Evolutionary conservation across 2,888 invertebrate species (phyloP).

Genomic region (Stenotaenia linearis): DNA sequence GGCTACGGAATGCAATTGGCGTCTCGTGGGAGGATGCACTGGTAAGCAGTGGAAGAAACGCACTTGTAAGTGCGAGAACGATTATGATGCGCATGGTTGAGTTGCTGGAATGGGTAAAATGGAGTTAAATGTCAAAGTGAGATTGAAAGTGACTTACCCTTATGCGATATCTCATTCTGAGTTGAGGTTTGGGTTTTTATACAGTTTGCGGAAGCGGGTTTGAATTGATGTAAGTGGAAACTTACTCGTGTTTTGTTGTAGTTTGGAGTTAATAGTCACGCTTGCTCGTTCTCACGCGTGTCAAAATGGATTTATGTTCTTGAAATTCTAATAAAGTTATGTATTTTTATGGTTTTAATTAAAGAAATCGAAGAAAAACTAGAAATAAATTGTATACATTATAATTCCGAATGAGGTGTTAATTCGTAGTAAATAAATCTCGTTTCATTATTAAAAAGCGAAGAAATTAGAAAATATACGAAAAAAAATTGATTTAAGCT

Average conservation of each 20-base stretch:
- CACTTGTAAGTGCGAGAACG: background rate
- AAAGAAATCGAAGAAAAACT: too few species aligned
- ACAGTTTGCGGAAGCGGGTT: background rate
- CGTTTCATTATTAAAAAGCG: too few species aligned
- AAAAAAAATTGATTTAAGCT: too few species aligned
- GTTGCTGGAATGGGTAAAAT: background rate
- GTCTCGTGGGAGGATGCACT: background rate
- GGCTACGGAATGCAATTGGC: background rate
- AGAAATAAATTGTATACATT: too few species aligned
- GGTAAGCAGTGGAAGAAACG: background rate
- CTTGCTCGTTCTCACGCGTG: background rate
- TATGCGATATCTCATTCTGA: background rate
- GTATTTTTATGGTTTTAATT: too few species aligned
- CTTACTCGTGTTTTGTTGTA: background rate
- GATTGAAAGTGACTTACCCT: background rate
- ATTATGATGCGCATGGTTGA: background rate
- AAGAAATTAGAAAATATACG: too few species aligned
- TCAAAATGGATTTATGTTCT: background rate
- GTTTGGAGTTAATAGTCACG: background rate
- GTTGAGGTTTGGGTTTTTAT: background rate
- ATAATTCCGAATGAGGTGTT: too few species aligned
- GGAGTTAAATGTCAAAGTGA: too few species aligned
- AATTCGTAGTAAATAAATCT: too few species aligned
- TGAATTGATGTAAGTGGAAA: background rate
- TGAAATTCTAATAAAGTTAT: background rate